Evolutionary conservation across 2,797 vertebrate genomes (phyloP).

Genomic region (Otus scops): DNA sequence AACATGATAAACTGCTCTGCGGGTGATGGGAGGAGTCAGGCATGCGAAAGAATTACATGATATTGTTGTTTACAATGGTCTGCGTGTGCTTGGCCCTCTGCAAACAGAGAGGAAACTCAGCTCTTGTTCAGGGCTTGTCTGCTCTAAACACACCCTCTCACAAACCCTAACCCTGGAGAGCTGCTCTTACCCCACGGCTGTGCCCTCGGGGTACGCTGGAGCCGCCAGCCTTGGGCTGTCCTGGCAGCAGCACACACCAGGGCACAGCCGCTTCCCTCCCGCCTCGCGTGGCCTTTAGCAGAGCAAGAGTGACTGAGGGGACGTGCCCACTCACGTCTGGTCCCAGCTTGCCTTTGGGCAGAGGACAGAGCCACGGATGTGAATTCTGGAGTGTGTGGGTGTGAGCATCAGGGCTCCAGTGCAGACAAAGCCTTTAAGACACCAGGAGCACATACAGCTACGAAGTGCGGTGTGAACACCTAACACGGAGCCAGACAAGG

Average conservation of each 20-base stretch:
- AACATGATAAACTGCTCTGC: neutral
- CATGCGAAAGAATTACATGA: neutral
- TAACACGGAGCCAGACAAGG: neutral
- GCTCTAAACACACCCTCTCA: neutral
- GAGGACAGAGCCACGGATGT: neutral
- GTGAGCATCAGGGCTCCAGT: neutral
- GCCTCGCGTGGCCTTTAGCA: neutral
- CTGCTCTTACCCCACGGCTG: neutral
- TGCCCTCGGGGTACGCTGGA: neutral
- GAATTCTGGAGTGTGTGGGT: neutral
- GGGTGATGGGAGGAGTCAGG: constrained; percentile 54
- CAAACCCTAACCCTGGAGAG: neutral
- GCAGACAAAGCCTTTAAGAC: neutral
- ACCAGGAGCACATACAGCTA: neutral
- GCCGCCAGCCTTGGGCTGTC: neutral
- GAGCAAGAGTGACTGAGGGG: neutral
- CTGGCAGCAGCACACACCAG: neutral
- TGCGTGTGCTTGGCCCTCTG: neutral
- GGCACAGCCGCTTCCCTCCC: neutral
- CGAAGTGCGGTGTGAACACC: neutral
- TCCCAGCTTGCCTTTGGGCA: neutral
- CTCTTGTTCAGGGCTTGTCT: neutral
- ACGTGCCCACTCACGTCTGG: fast-evolving
- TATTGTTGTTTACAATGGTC: constrained; percentile 30
- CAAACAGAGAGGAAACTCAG: constrained; percentile 17